phyloP scores from a whole-genome alignment of 1,140 invertebrate species.

The Vanessa atalanta region DNA sequence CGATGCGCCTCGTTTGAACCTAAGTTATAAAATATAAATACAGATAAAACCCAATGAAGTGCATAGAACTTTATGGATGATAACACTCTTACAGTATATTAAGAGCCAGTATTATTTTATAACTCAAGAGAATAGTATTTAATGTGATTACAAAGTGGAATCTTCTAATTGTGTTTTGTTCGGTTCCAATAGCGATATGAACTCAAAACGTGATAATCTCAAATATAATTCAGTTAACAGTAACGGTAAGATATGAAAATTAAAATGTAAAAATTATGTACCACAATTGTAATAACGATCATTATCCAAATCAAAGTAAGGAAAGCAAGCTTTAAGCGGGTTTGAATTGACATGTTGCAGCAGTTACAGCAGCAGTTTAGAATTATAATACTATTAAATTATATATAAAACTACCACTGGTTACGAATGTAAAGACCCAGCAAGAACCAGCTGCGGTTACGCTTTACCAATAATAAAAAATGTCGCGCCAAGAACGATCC shows the following conservation, averaged over 20 bases:
- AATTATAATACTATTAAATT: too few relatives aligned
- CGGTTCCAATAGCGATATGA: background rate
- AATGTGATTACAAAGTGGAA: background rate
- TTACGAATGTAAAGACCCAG: too few relatives aligned
- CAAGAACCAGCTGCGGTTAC: too few relatives aligned
- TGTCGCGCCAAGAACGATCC: too few relatives aligned
- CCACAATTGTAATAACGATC: too few relatives aligned
- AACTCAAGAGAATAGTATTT: slow-evolving; percentile 6
- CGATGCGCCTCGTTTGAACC: slow-evolving; percentile 13
- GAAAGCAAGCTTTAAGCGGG: too few relatives aligned
- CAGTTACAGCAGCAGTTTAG: too few relatives aligned
- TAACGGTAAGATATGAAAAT: slow-evolving; percentile 2
- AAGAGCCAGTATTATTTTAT: background rate
- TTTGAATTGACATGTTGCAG: too few relatives aligned
- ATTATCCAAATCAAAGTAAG: too few relatives aligned
- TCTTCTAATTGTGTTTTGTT: background rate
- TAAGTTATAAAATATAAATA: slow-evolving; percentile 15
- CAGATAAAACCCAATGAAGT: slow-evolving; percentile 22
- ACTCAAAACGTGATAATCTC: background rate
- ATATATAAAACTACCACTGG: too few relatives aligned
- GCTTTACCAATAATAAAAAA: too few relatives aligned
- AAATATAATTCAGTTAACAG: background rate
- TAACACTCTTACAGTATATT: slow-evolving; percentile 17
- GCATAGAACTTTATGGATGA: slow-evolving; percentile 31
- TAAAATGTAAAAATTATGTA: too few relatives aligned